A percentile compares a stretch with the other conserved stretches of the same genome.
Evolutionary conservation across 2,113 vertebrate species (phyloP).

Genomic region (Ictidomys tridecemlineatus): DNA sequence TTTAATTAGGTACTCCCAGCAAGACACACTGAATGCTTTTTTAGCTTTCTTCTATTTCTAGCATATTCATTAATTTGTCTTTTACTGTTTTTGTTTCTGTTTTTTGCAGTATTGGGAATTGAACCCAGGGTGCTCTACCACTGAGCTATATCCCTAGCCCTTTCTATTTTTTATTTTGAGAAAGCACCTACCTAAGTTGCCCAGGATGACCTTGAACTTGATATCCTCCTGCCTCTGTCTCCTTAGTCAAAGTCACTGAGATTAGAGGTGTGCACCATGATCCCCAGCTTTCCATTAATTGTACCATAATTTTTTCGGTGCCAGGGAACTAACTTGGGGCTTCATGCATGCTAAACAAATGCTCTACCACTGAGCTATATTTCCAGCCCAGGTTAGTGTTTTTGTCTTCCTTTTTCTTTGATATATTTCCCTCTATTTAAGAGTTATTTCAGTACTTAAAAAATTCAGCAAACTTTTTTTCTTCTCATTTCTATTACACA

Average conservation of each 20-base stretch:
- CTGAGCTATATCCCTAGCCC: too few relatives aligned
- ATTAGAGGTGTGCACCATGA: too few relatives aligned
- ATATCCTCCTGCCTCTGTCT: too few relatives aligned
- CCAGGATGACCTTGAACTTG: too few relatives aligned
- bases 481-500: slow-evolving; percentile 11
- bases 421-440: background rate
- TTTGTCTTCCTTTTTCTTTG: background rate
- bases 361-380: too few relatives aligned
- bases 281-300: too few relatives aligned
- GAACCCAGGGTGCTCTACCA: too few relatives aligned
- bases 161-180: too few relatives aligned
- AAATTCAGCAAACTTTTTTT: slow-evolving; percentile 21
- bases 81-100: background rate
- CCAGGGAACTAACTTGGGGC: background rate
- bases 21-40: background rate
- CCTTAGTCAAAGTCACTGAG: too few relatives aligned
- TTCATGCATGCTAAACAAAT: too few relatives aligned
- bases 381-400: background rate
- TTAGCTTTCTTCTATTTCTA: background rate
- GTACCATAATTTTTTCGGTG: background rate
- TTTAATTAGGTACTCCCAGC: background rate
- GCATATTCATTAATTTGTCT: background rate
- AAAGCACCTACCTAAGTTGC: too few relatives aligned
- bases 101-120: too few relatives aligned
- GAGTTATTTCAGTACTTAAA: slow-evolving; percentile 30